Base-by-base conservation (phyloP, 1,140 invertebrate species). In the Diabrotica virgifera region DNA sequence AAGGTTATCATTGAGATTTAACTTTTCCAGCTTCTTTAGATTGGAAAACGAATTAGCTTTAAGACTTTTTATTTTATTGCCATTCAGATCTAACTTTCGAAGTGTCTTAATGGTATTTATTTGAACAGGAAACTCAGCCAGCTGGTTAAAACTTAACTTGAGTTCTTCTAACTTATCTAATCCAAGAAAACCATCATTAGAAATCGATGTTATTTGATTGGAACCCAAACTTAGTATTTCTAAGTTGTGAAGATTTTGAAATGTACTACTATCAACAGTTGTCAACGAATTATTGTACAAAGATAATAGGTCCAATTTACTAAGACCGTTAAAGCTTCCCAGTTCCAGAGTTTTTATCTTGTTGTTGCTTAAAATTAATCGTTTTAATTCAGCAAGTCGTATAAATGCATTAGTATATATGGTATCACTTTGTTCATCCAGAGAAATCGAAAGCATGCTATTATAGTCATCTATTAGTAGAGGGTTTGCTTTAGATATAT, bases 191-290 rank as follows among this genome's bases (percentile, higher is more conserved):
- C 63, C 59, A 9, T 63, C 46, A n/a, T 11, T 36, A 12, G 63
- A 14, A n/a, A 72, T 67, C n/a, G 8, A 24, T 13, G 10, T 13
- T 56, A 72, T 67, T 59, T 70, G 62, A 40, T 72, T 72, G 50
- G 63, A 11, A 13, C 70, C 63, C 9, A 72, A 59, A 57, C 70
- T 65, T 36, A 72, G 36, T 36, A 60, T 65, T 63, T 67, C 62
- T 36, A 72, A 36, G 24, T 52, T 60, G 3, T 6, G n/a, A 11
- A 53, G 62, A 46, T 63, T 36, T 9, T 57, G 60, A 35, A 72
- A 67, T 10, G 46, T 46, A 12, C 63, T 52, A 5, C 62, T 52
- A 12, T 56, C 52, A 5, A 72, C 57, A 52, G 14, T 38, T 46
- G 14, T 60, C 50, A 70, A 50, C 38, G 64, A 46, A 40, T 72